Conservation (phyloP, 2,797 vertebrate species). For the Catostomus latipinnis region DNA sequence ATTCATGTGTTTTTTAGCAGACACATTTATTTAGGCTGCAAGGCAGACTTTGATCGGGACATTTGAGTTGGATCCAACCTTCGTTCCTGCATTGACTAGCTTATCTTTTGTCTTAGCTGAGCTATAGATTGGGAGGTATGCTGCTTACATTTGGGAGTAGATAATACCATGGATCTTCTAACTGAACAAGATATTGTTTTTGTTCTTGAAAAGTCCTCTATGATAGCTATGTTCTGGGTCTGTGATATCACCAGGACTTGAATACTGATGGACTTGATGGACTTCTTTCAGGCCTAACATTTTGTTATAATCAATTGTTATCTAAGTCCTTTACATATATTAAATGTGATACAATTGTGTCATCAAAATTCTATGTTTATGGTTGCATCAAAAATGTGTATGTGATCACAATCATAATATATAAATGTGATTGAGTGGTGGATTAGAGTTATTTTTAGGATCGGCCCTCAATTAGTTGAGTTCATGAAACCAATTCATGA, state of each 20-base stretch:
- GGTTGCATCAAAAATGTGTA: no score
- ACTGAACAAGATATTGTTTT: background rate
- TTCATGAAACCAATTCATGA: no score
- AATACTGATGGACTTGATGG: background rate
- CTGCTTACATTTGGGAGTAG: background rate
- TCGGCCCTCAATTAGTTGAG: no score
- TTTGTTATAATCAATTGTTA: no score
- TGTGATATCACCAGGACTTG: background rate
- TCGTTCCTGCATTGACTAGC: conserved; percentile 71
- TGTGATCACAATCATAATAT: no score
- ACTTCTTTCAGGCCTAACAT: no score
- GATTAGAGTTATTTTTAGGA: no score
- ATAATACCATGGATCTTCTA: conserved; percentile 18
- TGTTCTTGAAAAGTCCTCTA: background rate
- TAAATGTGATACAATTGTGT: no score
- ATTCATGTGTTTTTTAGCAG: background rate
- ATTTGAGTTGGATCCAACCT: conserved; percentile 82
- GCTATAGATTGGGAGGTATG: conserved; percentile 9
- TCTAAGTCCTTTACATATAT: no score
- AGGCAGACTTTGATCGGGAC: conserved; percentile 74
- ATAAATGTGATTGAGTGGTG: no score
- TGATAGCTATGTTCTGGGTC: background rate
- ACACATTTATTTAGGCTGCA: conserved; percentile 19
- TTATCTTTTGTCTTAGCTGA: conserved; percentile 35
- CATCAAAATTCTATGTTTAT: no score